Evolutionary conservation across 2,888 invertebrate species (phyloP), one percentile per base, ranked within the genome.

Genomic region (Sisyra terminalis): DNA sequence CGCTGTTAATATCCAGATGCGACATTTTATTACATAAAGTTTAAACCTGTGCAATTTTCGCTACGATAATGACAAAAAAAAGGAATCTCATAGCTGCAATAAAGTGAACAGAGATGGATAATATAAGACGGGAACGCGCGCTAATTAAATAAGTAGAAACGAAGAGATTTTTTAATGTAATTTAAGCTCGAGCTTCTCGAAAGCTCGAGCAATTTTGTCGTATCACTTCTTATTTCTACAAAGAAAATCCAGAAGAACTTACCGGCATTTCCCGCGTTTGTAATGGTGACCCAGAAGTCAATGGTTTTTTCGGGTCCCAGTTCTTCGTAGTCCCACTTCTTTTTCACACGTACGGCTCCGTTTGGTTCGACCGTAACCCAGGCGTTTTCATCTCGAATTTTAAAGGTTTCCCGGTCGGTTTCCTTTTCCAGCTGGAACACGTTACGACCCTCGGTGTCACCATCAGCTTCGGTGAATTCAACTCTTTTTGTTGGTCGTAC

Each of bases 291-390:
- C 90, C 90, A 92, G 63, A 92, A 92, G 64, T 92, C 90, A 56
- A 92, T 90, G 10, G 88, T 90, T 62, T 92, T 92, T 66, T 92
- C 90, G 2, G 88, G 87, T 17, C 90, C 90, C 39, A 92, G 65
- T 57, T 90, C 90, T 59, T 92, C 92, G 63, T 88, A 92, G 72
- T 92, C 90, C 92, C 92, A 92, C 76, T 89, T 89, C 76, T 89
- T 87, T 66, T 88, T 89, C 49, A 92, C 90, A 56, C 84, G 78
- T 55, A 92, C 89, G 44, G 87, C 84, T 52, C 92, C 92, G 65
- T 86, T 88, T 37, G 84, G 77, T 62, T 87, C 89, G 42, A 92
- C 89, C 37, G 84, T 86, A 44, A 92, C 89, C 90, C 92, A 92
- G 50, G 84, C 82, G 68, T 90, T 92, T 59, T 89, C 88, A 56